phyloP scores from a whole-genome alignment of 2,888 invertebrate species.

The Blomia tropicalis region DNA sequence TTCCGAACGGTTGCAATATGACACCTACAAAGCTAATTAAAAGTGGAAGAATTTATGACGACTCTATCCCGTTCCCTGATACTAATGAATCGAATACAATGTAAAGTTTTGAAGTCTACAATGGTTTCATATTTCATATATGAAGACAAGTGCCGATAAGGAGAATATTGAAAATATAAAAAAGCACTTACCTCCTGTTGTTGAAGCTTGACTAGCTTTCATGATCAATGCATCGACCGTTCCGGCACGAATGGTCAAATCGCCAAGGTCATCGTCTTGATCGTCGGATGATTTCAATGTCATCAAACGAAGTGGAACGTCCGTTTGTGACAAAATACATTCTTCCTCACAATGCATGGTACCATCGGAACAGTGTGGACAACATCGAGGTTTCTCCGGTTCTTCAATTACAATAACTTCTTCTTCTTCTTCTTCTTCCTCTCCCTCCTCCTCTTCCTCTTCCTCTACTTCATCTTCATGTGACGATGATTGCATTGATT shows the following conservation, averaged over 20 bases:
- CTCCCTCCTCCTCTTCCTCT: slow-evolving; percentile 14
- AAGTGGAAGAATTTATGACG: too few species aligned
- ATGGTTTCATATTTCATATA: too few species aligned
- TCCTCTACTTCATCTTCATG: not conserved
- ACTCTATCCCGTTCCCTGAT: too few species aligned
- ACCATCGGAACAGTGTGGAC: not conserved
- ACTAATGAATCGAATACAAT: too few species aligned
- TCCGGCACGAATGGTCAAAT: slow-evolving; percentile 57
- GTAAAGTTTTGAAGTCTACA: too few species aligned
- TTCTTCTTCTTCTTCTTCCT: not conserved
- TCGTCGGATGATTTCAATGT: not conserved
- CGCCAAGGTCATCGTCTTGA: not conserved
- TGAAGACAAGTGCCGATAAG: not conserved
- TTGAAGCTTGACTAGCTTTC: slow-evolving; percentile 69
- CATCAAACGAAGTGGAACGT: not conserved
- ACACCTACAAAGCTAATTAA: too few species aligned
- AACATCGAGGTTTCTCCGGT: not conserved
- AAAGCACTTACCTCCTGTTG: slow-evolving; percentile 6
- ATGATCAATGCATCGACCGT: slow-evolving; percentile 84
- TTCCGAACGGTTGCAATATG: too few species aligned
- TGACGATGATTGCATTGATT: too few species aligned
- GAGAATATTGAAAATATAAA: slow-evolving; percentile 11
- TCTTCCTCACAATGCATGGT: slow-evolving; percentile 1
- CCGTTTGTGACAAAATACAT: slow-evolving; percentile 3
- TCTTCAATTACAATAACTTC: not conserved